Conservation (phyloP, 2,113 vertebrate species). For the Tachysurus vachellii region DNA sequence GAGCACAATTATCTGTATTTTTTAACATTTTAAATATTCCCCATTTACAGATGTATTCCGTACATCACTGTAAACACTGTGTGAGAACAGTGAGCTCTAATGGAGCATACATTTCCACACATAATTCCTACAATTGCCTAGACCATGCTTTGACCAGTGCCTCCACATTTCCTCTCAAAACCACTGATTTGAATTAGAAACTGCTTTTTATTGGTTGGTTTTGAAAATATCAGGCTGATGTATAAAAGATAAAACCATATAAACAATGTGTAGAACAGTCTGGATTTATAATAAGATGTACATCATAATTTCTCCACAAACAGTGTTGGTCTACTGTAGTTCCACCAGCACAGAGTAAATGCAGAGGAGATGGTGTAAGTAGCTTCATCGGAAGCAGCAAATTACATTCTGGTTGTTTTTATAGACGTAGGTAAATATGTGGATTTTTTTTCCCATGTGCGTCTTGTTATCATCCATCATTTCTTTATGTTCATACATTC, state of each 20-base stretch:
- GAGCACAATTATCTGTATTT: background rate
- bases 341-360: constrained; percentile 4
- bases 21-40: background rate
- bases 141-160: constrained; percentile 10
- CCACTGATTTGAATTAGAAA: background rate
- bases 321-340: background rate
- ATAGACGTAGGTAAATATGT: background rate
- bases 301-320: background rate
- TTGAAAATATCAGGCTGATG: background rate
- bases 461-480: background rate
- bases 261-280: background rate
- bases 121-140: background rate
- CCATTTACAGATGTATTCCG: background rate
- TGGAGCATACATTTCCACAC: background rate
- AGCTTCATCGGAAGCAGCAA: background rate
- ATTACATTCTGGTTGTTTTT: background rate
- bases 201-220: background rate
- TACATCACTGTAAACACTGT: background rate
- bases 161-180: constrained; percentile 17
- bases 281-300: background rate
- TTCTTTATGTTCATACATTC: background rate
- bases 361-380: background rate
- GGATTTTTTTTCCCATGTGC: too few relatives aligned
- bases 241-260: background rate
- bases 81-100: background rate